Base-by-base conservation (phyloP, 2,888 invertebrate genomes). In the Drosophila merina region DNA sequence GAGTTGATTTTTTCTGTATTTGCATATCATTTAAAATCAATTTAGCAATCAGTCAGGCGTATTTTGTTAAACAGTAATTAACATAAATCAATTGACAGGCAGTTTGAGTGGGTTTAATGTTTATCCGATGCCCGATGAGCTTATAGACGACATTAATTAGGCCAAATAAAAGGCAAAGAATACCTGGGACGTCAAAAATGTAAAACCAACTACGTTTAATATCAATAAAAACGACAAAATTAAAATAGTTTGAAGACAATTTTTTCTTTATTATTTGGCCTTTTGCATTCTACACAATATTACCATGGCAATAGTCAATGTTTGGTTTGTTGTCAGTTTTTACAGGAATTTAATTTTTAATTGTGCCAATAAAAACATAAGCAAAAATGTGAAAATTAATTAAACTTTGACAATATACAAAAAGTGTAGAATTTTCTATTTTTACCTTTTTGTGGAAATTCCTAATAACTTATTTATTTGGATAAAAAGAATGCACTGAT, bases 41-140 rank as follows among this genome's bases (percentile, higher is more conserved):
- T 84, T 84, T 76, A 72, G 81, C 72, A 73, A 75, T 81, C 86
- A 77, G 63, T 71, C 76, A 68, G 51, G 68, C 71, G 71, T 73
- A 73, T 76, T 86, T 81, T 77, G 79, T 75, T 84, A 50, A 79
- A 77, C 79, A 79, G 84, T 86, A 86, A 84, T 86, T 84, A 84
- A 86, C 79, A 76, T 84, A 81, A 86, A 86, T 86, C 76, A 86
- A 84, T 85, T 79, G 66, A 60, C 79, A 69, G 60, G 56, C 69
- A 64, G 63, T 57, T 76, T 66, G 74, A 64, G 55, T 63, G 49
- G 59, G 62, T 58, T 57, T 74, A 76, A 64, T 82, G 76, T 82
- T 82, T 85, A 73, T 57, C 50, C 69, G 69, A 57, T 54, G 50
- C 62, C 67, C 60, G 60, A 70, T 64, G 47, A 70, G 57, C 57